Evolutionary conservation across 2,888 invertebrate genomes (phyloP).

Genomic region (Sphaerophoria taeniata): DNA sequence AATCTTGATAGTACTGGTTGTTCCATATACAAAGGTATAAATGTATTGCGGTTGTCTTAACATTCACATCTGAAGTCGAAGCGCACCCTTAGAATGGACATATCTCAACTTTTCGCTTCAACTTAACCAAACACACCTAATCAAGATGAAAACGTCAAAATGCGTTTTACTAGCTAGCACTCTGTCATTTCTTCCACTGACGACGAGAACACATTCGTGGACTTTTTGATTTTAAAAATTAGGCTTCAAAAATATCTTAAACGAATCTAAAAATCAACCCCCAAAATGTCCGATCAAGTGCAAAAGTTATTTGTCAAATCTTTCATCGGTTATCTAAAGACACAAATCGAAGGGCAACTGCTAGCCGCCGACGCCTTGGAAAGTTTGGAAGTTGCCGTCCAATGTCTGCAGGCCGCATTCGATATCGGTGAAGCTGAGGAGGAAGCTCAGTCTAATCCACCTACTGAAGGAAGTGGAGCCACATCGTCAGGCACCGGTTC

Average conservation of each 20-base stretch:
- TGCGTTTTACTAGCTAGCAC: conserved; percentile 1
- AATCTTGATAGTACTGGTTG: no score
- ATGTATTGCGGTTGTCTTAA: no score
- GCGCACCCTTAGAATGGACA: no score
- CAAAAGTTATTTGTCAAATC: conserved; percentile 81
- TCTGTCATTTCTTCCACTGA: conserved; percentile 36
- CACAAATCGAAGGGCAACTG: conserved; percentile 78
- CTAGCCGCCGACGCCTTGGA: conserved; percentile 81
- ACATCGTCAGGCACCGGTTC: conserved; percentile 58
- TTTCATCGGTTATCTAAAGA: conserved; percentile 81
- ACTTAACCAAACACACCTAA: conserved; percentile 10
- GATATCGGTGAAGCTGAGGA: conserved; percentile 84
- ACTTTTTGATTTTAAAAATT: neutral
- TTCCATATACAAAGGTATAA: no score
- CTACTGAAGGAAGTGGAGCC: conserved; percentile 61
- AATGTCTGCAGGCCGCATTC: conserved; percentile 96
- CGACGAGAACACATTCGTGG: conserved; percentile 42
- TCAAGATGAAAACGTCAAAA: conserved; percentile 14
- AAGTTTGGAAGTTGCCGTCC: conserved; percentile 93
- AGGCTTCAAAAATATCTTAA: neutral
- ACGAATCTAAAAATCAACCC: neutral
- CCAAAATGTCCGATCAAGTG: conserved; percentile 80
- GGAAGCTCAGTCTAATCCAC: conserved; percentile 65
- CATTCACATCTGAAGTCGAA: no score
- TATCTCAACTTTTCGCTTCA: no score